Conservation (phyloP, 2,888 invertebrate genomes). For the Eretmocerus hayati region DNA sequence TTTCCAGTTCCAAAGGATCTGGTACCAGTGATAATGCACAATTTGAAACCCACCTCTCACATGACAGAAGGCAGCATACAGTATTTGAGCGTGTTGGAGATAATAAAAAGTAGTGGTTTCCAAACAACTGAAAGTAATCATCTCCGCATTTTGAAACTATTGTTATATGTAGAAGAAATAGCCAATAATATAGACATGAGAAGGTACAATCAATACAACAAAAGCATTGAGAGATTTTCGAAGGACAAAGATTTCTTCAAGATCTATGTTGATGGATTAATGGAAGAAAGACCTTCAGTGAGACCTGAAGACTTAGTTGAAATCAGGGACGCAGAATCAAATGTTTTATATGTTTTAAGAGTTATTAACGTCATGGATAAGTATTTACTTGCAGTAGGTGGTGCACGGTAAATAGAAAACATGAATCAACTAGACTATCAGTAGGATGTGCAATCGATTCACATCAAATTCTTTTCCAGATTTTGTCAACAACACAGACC, state of each 20-base stretch:
- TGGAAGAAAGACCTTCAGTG: conserved; percentile 10
- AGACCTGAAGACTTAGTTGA: conserved; percentile 8
- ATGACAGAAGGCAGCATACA: conserved; percentile 4
- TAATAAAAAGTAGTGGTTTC: not conserved
- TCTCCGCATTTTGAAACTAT: conserved; percentile 11
- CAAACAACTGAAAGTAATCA: conserved; percentile 5
- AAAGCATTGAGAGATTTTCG: not conserved
- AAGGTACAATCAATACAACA: conserved; percentile 4
- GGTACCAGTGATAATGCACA: not conserved
- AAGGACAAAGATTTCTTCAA: not conserved
- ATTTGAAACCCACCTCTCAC: conserved; percentile 1
- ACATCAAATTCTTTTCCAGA: conserved; percentile 3
- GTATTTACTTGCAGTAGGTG: conserved; percentile 3
- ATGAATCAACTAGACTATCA: not conserved
- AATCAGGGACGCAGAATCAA: not conserved
- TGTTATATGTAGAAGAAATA: conserved; percentile 18
- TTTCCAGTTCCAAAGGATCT: conserved; percentile 13
- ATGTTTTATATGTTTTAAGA: not conserved
- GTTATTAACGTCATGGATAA: conserved; percentile 5
- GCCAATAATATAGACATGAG: conserved; percentile 14
- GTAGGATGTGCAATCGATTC: not conserved
- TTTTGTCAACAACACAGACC: not conserved
- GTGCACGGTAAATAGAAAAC: not conserved
- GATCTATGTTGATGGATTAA: conserved; percentile 9
- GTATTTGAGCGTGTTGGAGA: conserved; percentile 4